Evolutionary conservation across 2,113 vertebrate genomes (phyloP), one percentile per base, ranked within the genome.

Genomic region (Cairina moschata): DNA sequence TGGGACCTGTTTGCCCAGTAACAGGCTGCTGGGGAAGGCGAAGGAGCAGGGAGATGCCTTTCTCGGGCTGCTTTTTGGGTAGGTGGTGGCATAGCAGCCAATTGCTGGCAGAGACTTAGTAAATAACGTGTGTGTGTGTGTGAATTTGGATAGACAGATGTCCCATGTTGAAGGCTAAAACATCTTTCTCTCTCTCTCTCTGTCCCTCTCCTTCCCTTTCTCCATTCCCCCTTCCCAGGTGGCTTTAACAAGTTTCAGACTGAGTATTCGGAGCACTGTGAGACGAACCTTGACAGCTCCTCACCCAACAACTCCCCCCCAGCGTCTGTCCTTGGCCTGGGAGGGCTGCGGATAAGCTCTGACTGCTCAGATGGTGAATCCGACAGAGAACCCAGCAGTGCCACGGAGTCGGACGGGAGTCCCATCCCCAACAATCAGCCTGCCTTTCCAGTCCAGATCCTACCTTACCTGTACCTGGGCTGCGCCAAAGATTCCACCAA

Each of bases 401-500:
- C 99, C 97, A 99, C 99, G 0, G 99, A 99, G 94, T 99, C 99
- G 0, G 99, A 99, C 0, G 99, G 99, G 65, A 99, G 99, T 91
- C 99, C 99, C 3, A 97, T 99, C 52, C 99, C 99, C 11, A 99
- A 96, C 97, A 99, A 99, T 98, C 99, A 99, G 96, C 99, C 99
- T 16, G 98, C 99, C 26, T 99, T 99, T 96, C 99, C 99, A 0
- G 99, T 99, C 93, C 99, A 99, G 98, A 99, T 99, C 96, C 97
- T 99, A 80, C 99, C 99, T 44, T 99, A 99, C 97, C 98, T 99
- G 95, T 99, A 99, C 97, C 98, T 99, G 96, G 99, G 99, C 98
- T 99, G 99, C 93, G 99, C 99, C 98, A 99, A 99, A 98, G 99
- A 99, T 98, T 99, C 99, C 2, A 97, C 98, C 97, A 99, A 99